Evolutionary conservation across 1,140 invertebrate species (phyloP), one percentile per base, ranked within the genome.

Genomic region (Papilio dardanus): DNA sequence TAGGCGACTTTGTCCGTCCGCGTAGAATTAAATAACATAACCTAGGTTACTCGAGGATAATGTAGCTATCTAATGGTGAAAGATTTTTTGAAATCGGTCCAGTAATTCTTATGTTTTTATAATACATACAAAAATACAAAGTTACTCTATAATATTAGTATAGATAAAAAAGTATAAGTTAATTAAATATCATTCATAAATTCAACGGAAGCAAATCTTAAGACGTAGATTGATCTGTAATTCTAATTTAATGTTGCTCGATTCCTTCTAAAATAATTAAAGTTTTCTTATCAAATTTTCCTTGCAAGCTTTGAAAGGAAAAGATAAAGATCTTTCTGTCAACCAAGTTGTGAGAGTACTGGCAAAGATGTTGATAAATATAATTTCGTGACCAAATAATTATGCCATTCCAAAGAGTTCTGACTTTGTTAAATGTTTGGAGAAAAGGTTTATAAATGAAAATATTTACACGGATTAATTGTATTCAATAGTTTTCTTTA

Each of bases 241-340:
- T 54, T 54, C 8, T 54, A 19, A 54, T 54, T 54, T 54, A 24
- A 21, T 21, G 4, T 54, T 21, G 21, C 50, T 54, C 21, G 50
- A 54, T 54, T 54, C 21, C 50, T 54, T 24, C 50, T 24, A 24
- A 54, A 54, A 54, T 54, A 54, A 54, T 54, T 54, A 54, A 54
- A 54, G 50, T 54, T 54, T 12, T 54, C 50, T 54, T 54, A 54
- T 54, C 50, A 12, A 54, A 28, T 24, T 54, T 54, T 12, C 19
- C 21, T 54, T 54, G 10, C 50, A 54, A 54, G 50, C 21, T 54
- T 24, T 24, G 10, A 54, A 24, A 54, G 50, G 19, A 21, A 24
- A 14, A 54, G 50, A 54, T 54, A 54, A 54, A 54, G 8, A 54
- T 54, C 50, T 54, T 6, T 54, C 50, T 54, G 50, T 54, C 50